phyloP scores from a whole-genome alignment of 2,797 vertebrate species.

The Clarias platycephalus region DNA sequence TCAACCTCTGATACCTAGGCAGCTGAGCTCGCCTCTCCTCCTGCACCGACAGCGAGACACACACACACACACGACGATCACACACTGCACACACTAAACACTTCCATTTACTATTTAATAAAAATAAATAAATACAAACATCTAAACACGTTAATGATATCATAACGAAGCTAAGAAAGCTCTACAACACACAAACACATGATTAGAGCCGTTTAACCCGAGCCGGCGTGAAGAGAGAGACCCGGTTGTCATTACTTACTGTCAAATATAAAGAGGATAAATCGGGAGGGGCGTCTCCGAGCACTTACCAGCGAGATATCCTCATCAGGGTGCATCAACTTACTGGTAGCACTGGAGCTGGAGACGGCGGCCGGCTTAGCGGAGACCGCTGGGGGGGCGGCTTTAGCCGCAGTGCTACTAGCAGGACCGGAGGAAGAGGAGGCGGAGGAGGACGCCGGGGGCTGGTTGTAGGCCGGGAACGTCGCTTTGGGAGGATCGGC shows the following conservation, averaged over 20 bases:
- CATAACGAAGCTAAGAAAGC: conserved; percentile 42
- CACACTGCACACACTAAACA: background rate
- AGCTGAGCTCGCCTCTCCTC: conserved; percentile 96
- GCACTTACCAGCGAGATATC: conserved; percentile 99
- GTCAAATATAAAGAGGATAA: conserved; percentile 75
- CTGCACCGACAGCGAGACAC: conserved; percentile 66
- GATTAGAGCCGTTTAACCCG: background rate
- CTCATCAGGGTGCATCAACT: conserved; percentile 99
- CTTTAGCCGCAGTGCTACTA: conserved; percentile 93
- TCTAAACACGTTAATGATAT: background rate
- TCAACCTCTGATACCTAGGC: conserved; percentile 91
- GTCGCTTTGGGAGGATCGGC: conserved; percentile 92
- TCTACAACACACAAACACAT: background rate
- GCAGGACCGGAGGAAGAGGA: conserved; percentile 89
- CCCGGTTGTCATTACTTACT: conserved; percentile 72
- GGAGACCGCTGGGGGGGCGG: conserved; percentile 85
- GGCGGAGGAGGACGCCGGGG: conserved; percentile 81
- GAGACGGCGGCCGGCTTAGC: conserved; percentile 98
- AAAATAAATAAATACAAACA: background rate
- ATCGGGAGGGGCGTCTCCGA: conserved; percentile 62
- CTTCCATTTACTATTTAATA: background rate
- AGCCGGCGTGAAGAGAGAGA: conserved; percentile 18
- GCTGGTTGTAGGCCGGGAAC: conserved; percentile 98
- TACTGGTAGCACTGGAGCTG: conserved; percentile 99
- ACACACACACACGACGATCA: conserved; percentile 51